phyloP scores from a whole-genome alignment of 1,140 invertebrate species.

The Ganaspis sp. region DNA sequence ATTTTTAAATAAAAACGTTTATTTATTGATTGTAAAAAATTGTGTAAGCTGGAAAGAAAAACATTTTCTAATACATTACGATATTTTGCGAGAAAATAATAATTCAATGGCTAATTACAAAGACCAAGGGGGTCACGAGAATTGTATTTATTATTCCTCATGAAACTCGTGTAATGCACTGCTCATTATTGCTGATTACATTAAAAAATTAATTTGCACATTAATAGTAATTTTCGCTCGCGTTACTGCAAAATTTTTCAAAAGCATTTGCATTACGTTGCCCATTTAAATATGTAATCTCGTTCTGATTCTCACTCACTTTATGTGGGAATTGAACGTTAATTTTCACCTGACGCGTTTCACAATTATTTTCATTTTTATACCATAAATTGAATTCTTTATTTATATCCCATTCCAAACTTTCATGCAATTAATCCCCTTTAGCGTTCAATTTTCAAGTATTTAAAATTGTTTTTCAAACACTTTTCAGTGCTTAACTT shows the following conservation, averaged over 20 bases:
- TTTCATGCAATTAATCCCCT: too few species aligned
- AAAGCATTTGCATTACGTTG: not conserved
- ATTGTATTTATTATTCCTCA: slow-evolving; percentile 3
- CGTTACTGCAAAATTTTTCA: not conserved
- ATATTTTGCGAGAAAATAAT: not conserved
- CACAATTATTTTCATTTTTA: slow-evolving; percentile 19
- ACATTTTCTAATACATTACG: too few species aligned
- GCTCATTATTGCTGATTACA: not conserved
- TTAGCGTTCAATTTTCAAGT: too few species aligned
- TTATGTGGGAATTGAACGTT: slow-evolving; percentile 8
- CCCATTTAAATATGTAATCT: slow-evolving; percentile 14
- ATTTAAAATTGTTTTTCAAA: too few species aligned
- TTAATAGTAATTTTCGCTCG: not conserved
- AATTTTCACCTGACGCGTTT: not conserved
- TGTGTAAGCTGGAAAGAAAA: too few species aligned
- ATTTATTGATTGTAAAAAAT: too few species aligned
- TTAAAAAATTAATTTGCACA: slow-evolving; percentile 14
- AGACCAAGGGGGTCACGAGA: not conserved
- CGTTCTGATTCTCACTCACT: slow-evolving; percentile 2
- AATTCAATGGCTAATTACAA: not conserved
- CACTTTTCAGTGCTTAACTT: too few species aligned
- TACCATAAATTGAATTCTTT: slow-evolving; percentile 10
- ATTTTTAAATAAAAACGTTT: too few species aligned
- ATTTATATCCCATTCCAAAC: not conserved
- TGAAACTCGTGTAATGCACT: not conserved